Conservation (phyloP, 2,113 vertebrate species). For the Proterorhinus semilunaris region DNA sequence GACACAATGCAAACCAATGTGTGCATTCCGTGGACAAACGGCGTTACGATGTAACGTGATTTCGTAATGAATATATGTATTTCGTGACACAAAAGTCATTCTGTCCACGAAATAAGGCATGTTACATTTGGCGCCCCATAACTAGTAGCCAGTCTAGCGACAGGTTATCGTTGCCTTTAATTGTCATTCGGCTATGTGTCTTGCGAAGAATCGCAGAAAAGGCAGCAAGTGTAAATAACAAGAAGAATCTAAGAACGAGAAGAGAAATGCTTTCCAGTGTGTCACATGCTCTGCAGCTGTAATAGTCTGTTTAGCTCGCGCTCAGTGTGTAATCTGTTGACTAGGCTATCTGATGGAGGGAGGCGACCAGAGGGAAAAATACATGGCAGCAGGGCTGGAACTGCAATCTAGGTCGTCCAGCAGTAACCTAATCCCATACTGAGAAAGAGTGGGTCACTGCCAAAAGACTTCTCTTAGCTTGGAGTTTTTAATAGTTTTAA, state of each 20-base stretch:
- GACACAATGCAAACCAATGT: too few species aligned
- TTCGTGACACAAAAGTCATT: too few species aligned
- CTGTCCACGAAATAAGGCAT: too few species aligned
- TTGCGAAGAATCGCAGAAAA: background rate
- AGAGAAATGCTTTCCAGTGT: constrained; percentile 28
- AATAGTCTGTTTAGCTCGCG: constrained; percentile 53
- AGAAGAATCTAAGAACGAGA: background rate
- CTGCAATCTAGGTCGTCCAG: constrained; percentile 64
- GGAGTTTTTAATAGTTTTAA: background rate
- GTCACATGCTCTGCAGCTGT: constrained; percentile 55
- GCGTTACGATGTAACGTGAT: too few species aligned
- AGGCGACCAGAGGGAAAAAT: constrained; percentile 11
- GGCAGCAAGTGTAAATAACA: background rate
- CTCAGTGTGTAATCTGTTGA: constrained; percentile 60
- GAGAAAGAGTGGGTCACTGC: constrained; percentile 44
- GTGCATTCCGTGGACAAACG: too few species aligned
- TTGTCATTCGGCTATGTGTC: background rate
- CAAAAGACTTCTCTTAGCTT: constrained; percentile 25
- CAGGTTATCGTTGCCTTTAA: background rate
- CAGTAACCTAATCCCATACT: constrained; percentile 53
- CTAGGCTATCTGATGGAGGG: constrained; percentile 31
- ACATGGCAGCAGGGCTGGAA: constrained; percentile 25
- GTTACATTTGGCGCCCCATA: too few species aligned
- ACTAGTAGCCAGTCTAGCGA: too few species aligned
- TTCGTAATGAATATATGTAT: too few species aligned